Base-by-base conservation (phyloP, 2,888 invertebrate genomes). In the Zeuzera pyrina region DNA sequence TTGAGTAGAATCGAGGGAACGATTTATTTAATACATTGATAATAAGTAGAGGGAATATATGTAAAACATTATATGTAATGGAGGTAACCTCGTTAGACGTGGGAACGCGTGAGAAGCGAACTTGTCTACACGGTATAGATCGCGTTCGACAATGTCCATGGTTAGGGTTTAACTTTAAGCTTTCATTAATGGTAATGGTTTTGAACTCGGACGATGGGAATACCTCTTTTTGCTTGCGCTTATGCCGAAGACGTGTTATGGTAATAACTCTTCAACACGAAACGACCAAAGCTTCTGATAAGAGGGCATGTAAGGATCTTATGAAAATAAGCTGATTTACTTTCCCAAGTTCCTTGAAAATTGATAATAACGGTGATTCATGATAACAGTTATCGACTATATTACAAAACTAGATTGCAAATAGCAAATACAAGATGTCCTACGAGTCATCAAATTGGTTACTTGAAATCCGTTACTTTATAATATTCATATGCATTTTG, bases 11-110 rank as follows among this genome's bases (percentile, higher is more conserved):
- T 66, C 47, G 53, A 60, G 59, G 52, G 62, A 68, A 69, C 70
- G 67, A 74, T 79, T 77, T 76, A 77, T 66, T 77, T 74, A 76
- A 77, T 73, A 78, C 66, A 69, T 76, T 69, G 74, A 73, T 77
- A 71, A 76, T 76, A 77, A 77, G 71, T 65, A 68, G 51, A 57
- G 57, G 61, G 73, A 70, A 71, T 72, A 70, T 70, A 76, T 74
- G 70, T 76, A 76, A 76, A 72, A 71, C 60, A 73, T 60, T 59
- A 60, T 53, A 62, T 63, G 76, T 77, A 81, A 77, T 81, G 68
- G 71, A 61, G 68, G 70, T 60, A 70, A 77, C 58, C 78, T 79
- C 63, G 78, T 83, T 83, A 79, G 72, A 77, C 78, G 78, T 81
- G 81, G 83, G 83, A 81, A 79, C 58, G 47, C 39, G 47, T n/a